Evolutionary conservation across 2,797 vertebrate species (phyloP).

Genomic region (Sebastes hubbsi): DNA sequence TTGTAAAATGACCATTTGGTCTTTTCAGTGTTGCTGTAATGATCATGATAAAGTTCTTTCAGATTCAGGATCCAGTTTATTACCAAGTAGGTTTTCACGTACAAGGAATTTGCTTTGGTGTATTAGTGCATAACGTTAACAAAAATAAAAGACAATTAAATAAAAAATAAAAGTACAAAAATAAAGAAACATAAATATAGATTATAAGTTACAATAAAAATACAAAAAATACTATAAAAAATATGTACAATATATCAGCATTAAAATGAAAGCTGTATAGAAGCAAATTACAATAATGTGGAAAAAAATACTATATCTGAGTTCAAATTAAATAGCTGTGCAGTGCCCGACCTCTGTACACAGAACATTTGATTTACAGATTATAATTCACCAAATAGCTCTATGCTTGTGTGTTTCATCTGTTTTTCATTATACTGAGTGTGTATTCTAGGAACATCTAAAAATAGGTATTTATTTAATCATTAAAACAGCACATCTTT

Average conservation of each 20-base stretch:
- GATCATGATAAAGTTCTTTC: neutral
- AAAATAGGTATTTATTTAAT: neutral
- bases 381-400: neutral
- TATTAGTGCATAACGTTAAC: too few species aligned
- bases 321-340: too few species aligned
- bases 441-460: neutral
- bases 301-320: too few species aligned
- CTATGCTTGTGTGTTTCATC: neutral
- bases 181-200: fast-evolving
- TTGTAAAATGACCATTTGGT: neutral
- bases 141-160: too few species aligned
- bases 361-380: neutral
- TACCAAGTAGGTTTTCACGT: too few species aligned
- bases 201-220: too few species aligned
- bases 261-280: too few species aligned
- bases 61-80: fast-evolving
- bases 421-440: neutral
- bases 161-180: too few species aligned
- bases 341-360: neutral
- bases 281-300: too few species aligned
- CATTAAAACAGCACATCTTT: neutral
- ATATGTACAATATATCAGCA: too few species aligned
- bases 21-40: neutral
- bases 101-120: too few species aligned
- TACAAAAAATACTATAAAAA: too few species aligned